Base-by-base conservation (phyloP, 1,140 invertebrate genomes). In the Ericerus pela region DNA sequence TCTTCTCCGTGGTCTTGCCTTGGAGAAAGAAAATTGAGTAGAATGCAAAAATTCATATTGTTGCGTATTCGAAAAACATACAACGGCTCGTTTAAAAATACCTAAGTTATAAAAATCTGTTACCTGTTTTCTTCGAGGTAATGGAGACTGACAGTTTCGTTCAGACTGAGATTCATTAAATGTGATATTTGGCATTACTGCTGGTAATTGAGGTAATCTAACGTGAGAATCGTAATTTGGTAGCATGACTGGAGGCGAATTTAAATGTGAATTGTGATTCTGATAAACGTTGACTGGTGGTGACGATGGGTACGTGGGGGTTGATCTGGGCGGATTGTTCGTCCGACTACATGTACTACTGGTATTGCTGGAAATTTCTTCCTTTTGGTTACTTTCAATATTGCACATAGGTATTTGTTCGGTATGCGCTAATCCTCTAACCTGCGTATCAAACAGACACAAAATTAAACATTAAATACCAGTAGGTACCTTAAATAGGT, bases 1-100 rank as follows among this genome's bases (percentile, higher is more conserved):
- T 61, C 86, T 75, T 60, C 87, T 72, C 20, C 86, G 68, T 1
- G 87, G 87, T 12, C 86, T 70, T 1, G 86, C 86, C 68, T 89
- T 81, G 14, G 55, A 60, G n/a, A 38, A 58, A 51, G 11, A 33
- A 24, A 29, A 28, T 38, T n/a, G n/a, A n/a, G n/a, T n/a, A n/a
- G n/a, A n/a, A n/a, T n/a, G n/a, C n/a, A n/a, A 18, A 43, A 18
- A 18, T 20, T 6, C 8, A 5, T 51, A 5, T 51, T 5, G 20
- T 24, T 51, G 6, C 22, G 8, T 4, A 51, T 11, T 22, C 14
- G 43, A 51, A 51, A 51, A 43, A 12, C 12, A 43, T 20, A 18
- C 26, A 51, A 2, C n/a, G n/a, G n/a, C n/a, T n/a, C n/a, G n/a
- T n/a, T n/a, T n/a, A n/a, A n/a, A n/a, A n/a, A n/a, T n/a, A n/a